Evolutionary conservation across 2,888 invertebrate species (phyloP).

Genomic region (Dicycla oo): DNA sequence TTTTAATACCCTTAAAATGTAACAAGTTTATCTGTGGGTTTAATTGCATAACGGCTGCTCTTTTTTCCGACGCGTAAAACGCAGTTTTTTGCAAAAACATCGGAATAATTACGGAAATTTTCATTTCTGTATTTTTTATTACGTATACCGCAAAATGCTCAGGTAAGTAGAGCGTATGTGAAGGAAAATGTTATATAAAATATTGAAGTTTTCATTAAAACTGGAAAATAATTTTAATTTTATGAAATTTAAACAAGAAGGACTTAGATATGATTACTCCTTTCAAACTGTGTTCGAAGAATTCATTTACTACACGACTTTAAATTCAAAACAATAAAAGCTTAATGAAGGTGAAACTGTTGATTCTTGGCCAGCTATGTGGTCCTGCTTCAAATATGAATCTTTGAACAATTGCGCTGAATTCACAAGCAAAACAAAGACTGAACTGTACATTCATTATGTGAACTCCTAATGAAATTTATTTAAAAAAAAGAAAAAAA

Average conservation of each 20-base stretch:
- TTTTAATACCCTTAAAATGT: constrained; percentile 71
- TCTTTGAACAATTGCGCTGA: constrained; percentile 32
- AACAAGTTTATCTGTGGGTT: constrained; percentile 73
- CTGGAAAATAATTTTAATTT: neutral
- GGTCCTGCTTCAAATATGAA: constrained; percentile 17
- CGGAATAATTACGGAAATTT: constrained; percentile 14
- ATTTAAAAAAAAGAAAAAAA: constrained; percentile 40
- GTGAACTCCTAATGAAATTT: constrained; percentile 33
- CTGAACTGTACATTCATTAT: constrained; percentile 24
- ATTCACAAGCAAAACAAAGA: constrained; percentile 40
- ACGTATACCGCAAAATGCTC: constrained; percentile 10
- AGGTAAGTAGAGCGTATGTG: constrained; percentile 26
- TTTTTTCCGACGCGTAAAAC: constrained; percentile 53
- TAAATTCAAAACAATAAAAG: constrained; percentile 30
- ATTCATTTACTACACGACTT: constrained; percentile 11
- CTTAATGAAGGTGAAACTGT: constrained; percentile 12
- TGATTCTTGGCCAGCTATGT: constrained; percentile 2
- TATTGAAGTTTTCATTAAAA: constrained; percentile 18
- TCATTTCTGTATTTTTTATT: constrained; percentile 33
- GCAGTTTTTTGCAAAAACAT: constrained; percentile 50
- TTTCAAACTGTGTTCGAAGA: constrained; percentile 18
- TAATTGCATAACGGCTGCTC: constrained; percentile 73
- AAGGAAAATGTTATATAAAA: constrained; percentile 25
- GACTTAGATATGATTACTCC: too few relatives aligned
- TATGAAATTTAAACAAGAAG: constrained; percentile 1